A percentile compares a stretch with the other conserved stretches of the same genome.
Conservation (phyloP, 2,113 vertebrate species). For the Leiothrix lutea region DNA sequence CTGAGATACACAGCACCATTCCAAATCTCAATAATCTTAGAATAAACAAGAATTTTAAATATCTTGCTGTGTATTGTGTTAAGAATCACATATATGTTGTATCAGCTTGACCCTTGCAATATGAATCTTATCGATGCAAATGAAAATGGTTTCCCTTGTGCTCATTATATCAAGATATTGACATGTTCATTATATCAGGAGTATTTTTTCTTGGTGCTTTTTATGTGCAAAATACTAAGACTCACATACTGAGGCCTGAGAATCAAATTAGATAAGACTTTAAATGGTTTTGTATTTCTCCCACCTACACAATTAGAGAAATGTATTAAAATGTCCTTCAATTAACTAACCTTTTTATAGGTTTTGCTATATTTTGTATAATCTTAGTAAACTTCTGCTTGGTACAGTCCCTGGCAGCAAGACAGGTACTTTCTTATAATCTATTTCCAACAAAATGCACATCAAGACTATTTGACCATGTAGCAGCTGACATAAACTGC, state of each 20-base stretch:
- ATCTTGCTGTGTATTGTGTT: background rate
- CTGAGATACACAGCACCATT: background rate
- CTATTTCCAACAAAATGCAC: background rate
- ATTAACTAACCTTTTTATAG: background rate
- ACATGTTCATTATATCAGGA: background rate
- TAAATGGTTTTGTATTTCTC: background rate
- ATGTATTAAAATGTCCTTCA: background rate
- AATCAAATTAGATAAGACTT: background rate
- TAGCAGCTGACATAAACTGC: background rate
- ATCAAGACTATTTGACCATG: background rate
- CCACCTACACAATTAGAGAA: background rate
- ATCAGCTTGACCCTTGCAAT: background rate
- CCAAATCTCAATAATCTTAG: background rate
- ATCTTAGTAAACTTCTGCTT: background rate
- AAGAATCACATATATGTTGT: background rate
- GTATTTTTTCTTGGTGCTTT: background rate
- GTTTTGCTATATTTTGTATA: background rate
- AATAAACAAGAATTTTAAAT: background rate
- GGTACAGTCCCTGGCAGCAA: background rate
- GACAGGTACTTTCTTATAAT: background rate
- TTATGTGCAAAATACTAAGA: background rate
- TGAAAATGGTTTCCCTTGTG: background rate
- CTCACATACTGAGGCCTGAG: background rate
- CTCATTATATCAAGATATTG: background rate
- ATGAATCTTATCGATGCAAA: background rate